phyloP scores from a whole-genome alignment of 2,113 vertebrate species.

The Chamaetylas fuelleborni region DNA sequence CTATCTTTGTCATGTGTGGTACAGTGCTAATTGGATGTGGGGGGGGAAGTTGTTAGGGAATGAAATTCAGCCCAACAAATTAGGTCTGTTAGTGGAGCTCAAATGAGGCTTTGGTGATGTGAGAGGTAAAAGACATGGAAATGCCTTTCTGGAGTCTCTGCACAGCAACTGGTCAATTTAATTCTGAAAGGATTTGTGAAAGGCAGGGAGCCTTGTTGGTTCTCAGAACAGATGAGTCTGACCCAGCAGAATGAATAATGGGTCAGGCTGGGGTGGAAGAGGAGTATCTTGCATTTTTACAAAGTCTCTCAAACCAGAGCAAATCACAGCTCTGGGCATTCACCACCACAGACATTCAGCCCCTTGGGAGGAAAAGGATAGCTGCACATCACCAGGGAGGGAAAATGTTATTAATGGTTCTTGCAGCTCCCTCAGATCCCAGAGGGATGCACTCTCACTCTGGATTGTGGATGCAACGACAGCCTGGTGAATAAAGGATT shows the following conservation, averaged over 20 bases:
- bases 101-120: neutral
- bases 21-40: neutral
- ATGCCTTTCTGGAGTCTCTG: neutral
- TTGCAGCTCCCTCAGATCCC: neutral
- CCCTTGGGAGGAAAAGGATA: neutral
- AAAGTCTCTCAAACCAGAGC: neutral
- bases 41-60: neutral
- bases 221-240: neutral
- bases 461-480: rapidly evolving
- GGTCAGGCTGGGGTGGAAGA: neutral
- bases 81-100: neutral
- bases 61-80: conserved; percentile 6
- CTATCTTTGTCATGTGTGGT: neutral
- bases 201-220: neutral
- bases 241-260: neutral
- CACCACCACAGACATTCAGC: neutral
- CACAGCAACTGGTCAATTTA: neutral
- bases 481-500: neutral
- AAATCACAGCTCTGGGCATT: neutral
- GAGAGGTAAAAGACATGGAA: neutral
- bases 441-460: rapidly evolving
- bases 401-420: neutral
- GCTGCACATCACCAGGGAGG: neutral
- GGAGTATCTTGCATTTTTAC: neutral
- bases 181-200: neutral